A percentile compares a stretch with the other conserved stretches of the same genome.
Conservation (phyloP, 1,140 invertebrate species). For the Drosophila ercepeae region DNA sequence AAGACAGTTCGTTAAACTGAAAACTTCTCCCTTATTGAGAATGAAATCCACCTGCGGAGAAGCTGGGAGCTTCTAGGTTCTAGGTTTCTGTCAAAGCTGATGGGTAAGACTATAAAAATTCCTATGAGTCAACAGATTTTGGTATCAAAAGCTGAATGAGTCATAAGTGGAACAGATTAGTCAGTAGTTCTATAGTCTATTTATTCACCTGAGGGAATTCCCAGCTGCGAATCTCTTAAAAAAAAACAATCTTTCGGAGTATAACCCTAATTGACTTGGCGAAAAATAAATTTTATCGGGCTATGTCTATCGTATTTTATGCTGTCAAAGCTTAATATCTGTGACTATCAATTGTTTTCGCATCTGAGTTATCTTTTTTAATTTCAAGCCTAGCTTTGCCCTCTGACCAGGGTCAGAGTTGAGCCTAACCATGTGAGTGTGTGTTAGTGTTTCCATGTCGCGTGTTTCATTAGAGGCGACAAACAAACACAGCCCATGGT, state of each 20-base stretch:
- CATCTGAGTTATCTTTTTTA: conserved; percentile 82
- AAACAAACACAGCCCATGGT: conserved; percentile 68
- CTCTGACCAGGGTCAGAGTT: conserved; percentile 79
- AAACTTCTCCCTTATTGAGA: conserved; percentile 30
- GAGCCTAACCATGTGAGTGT: conserved; percentile 45
- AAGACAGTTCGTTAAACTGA: conserved; percentile 69
- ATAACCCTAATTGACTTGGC: conserved; percentile 73
- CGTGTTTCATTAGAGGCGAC: conserved; percentile 81
- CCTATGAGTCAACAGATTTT: not conserved
- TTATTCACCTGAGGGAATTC: conserved; percentile 4
- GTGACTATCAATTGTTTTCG: conserved; percentile 82
- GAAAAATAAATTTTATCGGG: conserved; percentile 52
- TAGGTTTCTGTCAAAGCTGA: not conserved
- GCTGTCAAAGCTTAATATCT: conserved; percentile 80
- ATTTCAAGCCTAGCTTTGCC: conserved; percentile 70
- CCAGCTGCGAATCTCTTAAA: conserved; percentile 44
- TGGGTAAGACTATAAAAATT: not conserved
- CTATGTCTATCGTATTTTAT: conserved; percentile 64
- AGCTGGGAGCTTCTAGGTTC: not conserved
- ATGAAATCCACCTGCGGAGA: not conserved
- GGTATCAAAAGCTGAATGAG: not conserved
- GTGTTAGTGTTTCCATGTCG: conserved; percentile 57
- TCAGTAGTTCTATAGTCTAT: not conserved
- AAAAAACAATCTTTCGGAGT: conserved; percentile 21
- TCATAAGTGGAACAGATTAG: not conserved